phyloP scores from a whole-genome alignment of 1,140 invertebrate species.

The Drosophila takahashii region DNA sequence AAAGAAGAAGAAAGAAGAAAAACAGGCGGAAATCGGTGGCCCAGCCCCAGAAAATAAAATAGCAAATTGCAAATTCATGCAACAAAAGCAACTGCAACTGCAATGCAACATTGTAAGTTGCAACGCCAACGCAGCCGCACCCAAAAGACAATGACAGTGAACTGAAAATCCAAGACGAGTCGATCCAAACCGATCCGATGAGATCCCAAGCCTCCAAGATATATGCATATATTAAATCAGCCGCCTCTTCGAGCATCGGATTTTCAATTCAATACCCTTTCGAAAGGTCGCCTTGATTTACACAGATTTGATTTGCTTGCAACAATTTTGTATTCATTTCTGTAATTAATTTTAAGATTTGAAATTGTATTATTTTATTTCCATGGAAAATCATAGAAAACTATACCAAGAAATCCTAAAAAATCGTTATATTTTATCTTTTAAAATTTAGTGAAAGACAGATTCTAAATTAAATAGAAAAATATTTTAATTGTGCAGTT shows the following conservation, averaged over 20 bases:
- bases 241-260: background rate
- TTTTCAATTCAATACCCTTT: slow-evolving; percentile 16
- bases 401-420: no score
- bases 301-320: no score
- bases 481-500: no score
- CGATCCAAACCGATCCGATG: background rate
- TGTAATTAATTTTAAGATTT: no score
- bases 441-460: no score
- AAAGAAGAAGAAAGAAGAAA: background rate
- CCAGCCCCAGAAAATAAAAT: slow-evolving; percentile 31
- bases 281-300: background rate
- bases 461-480: no score
- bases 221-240: slow-evolving; percentile 31
- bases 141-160: slow-evolving; percentile 59
- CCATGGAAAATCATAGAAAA: no score
- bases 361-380: no score
- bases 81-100: slow-evolving; percentile 9
- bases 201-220: slow-evolving; percentile 5
- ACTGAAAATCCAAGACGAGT: slow-evolving; percentile 28
- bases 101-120: slow-evolving; percentile 21
- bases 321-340: no score
- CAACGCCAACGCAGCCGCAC: slow-evolving; percentile 43
- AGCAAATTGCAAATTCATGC: slow-evolving; percentile 40
- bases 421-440: no score
- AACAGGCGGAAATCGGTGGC: slow-evolving; percentile 54